phyloP scores from a whole-genome alignment of 1,140 invertebrate genomes.

The Prorops nasuta region DNA sequence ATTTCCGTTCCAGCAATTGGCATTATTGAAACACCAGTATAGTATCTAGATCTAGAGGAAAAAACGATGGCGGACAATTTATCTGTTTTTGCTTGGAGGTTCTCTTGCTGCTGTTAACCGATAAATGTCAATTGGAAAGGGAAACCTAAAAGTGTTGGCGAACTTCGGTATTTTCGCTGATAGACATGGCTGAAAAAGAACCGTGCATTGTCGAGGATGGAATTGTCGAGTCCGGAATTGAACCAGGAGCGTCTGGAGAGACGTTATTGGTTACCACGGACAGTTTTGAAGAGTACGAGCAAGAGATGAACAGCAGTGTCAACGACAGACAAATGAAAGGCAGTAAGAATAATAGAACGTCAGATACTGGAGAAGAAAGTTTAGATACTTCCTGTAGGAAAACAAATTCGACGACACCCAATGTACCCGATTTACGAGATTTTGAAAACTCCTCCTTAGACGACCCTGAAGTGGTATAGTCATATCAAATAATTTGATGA shows the following conservation, averaged over 20 bases:
- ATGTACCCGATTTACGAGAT: constrained; percentile 12
- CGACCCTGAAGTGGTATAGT: constrained; percentile 36
- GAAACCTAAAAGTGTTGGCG: constrained; percentile 10
- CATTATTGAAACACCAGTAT: too few species aligned
- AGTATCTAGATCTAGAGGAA: too few species aligned
- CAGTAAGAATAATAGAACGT: constrained; percentile 55
- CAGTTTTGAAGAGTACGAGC: constrained; percentile 69
- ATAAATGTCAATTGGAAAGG: constrained; percentile 20
- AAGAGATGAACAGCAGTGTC: constrained; percentile 64
- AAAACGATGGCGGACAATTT: constrained; percentile 22
- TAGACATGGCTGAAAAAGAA: constrained; percentile 39
- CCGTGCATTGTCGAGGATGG: constrained; percentile 32
- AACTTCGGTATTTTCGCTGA: background rate
- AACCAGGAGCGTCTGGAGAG: constrained; percentile 61
- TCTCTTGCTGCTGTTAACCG: constrained; percentile 9
- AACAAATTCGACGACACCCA: constrained; percentile 21
- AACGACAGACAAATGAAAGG: constrained; percentile 55
- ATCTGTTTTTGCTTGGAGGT: too few species aligned
- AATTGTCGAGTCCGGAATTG: constrained; percentile 49
- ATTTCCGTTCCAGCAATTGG: too few species aligned
- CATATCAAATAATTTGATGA: constrained; percentile 1
- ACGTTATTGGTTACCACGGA: constrained; percentile 69
- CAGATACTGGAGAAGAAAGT: constrained; percentile 60
- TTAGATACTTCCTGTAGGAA: constrained; percentile 37
- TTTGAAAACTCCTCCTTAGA: constrained; percentile 34